These are phyloP conservation scores for Pectinophora gossypiella DNA, from an alignment of 1,140 invertebrate genomes.

Conservation along the genomic window DNA sequence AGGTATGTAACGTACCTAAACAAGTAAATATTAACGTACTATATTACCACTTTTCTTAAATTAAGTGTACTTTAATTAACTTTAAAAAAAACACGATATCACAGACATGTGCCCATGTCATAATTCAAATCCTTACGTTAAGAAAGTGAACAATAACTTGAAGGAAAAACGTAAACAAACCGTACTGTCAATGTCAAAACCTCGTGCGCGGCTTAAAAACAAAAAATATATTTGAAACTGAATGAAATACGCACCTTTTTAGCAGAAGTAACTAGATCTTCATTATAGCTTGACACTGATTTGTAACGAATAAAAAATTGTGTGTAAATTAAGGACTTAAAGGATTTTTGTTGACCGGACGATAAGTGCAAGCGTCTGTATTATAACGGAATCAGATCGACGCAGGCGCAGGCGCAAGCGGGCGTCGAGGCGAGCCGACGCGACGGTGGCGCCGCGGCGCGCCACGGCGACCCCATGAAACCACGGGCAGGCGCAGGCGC, in stretches of 20 bases:
- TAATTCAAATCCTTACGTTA: too few species aligned
- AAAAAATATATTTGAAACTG: conserved; percentile 6
- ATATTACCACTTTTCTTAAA: too few species aligned
- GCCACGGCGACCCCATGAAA: conserved; percentile 36
- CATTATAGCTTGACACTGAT: too few species aligned
- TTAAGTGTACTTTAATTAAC: too few species aligned
- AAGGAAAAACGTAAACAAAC: conserved; percentile 40
- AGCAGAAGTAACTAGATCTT: too few species aligned
- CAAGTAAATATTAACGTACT: neutral
- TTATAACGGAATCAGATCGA: conserved; percentile 14
- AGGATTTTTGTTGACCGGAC: neutral
- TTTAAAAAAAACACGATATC: too few species aligned
- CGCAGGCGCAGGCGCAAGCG: conserved; percentile 31
- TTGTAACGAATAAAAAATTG: too few species aligned
- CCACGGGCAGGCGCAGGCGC: conserved; percentile 27
- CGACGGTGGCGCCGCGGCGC: conserved; percentile 60
- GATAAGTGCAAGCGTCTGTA: neutral
- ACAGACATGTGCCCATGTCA: too few species aligned
- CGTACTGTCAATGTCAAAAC: conserved; percentile 49
- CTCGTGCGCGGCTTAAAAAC: conserved; percentile 20
- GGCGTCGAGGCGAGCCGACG: conserved; percentile 9
- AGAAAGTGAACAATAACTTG: too few species aligned
- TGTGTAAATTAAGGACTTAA: too few species aligned
- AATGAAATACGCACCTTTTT: conserved; percentile 8
- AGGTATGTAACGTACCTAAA: conserved; percentile 1